These are phyloP conservation scores for Pseudachorutes palmiensis DNA, from an alignment of 1,140 invertebrate genomes.

Conservation along the genomic window DNA sequence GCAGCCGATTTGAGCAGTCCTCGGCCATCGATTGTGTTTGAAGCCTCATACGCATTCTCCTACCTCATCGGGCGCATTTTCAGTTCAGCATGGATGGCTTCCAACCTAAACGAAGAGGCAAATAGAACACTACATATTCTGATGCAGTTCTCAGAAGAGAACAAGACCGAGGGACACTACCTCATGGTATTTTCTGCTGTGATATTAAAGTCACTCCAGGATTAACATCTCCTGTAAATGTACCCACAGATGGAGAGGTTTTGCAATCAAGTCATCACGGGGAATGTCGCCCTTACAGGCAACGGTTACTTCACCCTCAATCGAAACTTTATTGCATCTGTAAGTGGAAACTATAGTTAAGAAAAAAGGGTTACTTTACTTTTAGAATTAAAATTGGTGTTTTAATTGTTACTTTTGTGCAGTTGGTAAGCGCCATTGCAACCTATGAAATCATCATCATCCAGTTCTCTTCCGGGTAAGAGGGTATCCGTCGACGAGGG, in stretches of 20 bases:
- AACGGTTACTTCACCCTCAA: slow-evolving; percentile 28
- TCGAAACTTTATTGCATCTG: slow-evolving; percentile 10
- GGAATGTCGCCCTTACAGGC: slow-evolving; percentile 19
- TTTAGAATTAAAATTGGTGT: neutral
- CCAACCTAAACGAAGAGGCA: slow-evolving; percentile 10
- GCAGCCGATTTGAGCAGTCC: slow-evolving; percentile 14
- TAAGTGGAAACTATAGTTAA: too few species aligned
- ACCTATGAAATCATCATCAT: neutral
- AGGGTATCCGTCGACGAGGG: neutral
- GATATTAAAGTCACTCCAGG: too few species aligned
- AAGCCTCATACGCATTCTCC: slow-evolving; percentile 21
- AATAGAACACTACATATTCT: slow-evolving; percentile 7
- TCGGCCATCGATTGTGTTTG: slow-evolving; percentile 18
- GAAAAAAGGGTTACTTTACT: too few species aligned
- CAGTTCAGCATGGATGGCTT: slow-evolving; percentile 12
- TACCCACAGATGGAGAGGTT: slow-evolving; percentile 26
- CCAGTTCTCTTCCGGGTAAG: neutral
- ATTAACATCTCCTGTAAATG: too few species aligned
- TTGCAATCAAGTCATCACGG: slow-evolving; percentile 21
- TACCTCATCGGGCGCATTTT: slow-evolving; percentile 21
- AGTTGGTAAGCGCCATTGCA: neutral
- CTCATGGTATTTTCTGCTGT: slow-evolving; percentile 14
- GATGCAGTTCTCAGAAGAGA: slow-evolving; percentile 4
- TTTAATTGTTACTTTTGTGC: neutral
- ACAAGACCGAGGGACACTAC: slow-evolving; percentile 10